These are phyloP conservation scores for Aplysina aerophoba DNA, from an alignment of 37 sponge, comb jelly and placozoan species.

Conservation along the genomic window DNA sequence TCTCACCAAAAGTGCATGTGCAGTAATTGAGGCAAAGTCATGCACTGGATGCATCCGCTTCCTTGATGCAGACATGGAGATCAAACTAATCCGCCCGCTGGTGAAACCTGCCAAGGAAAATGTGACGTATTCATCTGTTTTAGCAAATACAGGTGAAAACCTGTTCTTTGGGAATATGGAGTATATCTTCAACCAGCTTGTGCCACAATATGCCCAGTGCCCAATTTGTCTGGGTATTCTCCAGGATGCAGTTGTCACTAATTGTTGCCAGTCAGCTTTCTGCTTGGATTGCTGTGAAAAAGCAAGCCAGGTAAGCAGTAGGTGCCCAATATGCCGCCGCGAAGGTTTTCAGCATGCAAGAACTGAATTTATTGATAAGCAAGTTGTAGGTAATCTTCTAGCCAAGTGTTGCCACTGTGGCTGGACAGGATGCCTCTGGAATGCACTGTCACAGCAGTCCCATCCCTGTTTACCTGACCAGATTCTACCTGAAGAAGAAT, in stretches of 20 bases:
- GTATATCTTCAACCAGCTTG: background rate
- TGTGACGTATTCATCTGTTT: no score
- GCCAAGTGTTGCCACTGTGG: background rate
- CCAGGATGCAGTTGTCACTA: background rate
- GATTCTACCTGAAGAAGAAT: background rate
- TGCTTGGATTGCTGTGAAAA: background rate
- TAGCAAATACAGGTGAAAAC: background rate
- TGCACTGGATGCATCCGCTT: background rate
- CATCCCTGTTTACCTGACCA: background rate
- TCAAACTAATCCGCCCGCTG: background rate
- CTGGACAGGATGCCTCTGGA: background rate
- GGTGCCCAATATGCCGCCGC: background rate
- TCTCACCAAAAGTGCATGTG: background rate
- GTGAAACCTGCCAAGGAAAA: no score
- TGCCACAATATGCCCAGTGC: background rate
- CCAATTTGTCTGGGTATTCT: constrained; percentile 10
- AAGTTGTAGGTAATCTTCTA: background rate
- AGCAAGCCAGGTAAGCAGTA: background rate
- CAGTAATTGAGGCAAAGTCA: background rate
- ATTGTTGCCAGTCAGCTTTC: background rate
- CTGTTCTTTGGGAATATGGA: background rate
- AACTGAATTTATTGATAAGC: background rate
- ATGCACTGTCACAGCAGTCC: background rate
- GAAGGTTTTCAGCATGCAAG: background rate
- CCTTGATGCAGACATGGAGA: background rate